Conservation (phyloP, 2,797 vertebrate species). For the Phoxinus dragarum region DNA sequence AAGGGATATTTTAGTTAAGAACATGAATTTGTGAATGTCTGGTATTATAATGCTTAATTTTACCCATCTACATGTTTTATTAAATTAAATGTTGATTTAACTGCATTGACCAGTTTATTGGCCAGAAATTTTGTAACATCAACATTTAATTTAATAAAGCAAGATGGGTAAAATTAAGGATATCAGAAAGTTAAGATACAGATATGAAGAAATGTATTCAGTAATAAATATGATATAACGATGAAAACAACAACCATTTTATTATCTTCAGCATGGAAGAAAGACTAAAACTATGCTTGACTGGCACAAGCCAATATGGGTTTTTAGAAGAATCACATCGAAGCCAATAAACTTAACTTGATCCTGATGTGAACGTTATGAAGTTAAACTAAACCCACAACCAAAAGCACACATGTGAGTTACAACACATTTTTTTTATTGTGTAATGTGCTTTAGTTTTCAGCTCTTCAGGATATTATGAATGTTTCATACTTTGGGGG, state of each 20-base stretch:
- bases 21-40: not conserved
- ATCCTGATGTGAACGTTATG: constrained; percentile 65
- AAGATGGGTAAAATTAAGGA: no score
- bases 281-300: constrained; percentile 63
- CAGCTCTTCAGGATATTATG: not conserved
- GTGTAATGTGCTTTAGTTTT: constrained; percentile 15
- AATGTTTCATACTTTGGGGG: constrained; percentile 11
- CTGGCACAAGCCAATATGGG: constrained; percentile 52
- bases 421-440: constrained; percentile 31
- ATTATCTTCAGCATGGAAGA: constrained; percentile 53
- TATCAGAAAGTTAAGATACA: not conserved
- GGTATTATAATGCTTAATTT: not conserved
- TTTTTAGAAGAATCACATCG: constrained; percentile 50
- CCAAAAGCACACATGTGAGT: constrained; percentile 42
- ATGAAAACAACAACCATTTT: constrained; percentile 54
- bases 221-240: not conserved
- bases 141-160: no score
- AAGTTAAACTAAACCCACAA: constrained; percentile 51
- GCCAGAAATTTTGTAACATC: not conserved
- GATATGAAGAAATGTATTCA: not conserved
- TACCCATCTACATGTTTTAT: not conserved
- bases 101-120: not conserved
- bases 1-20: not conserved
- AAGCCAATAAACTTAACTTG: constrained; percentile 62
- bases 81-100: not conserved